Evolutionary conservation across 1,140 invertebrate species (phyloP).

Genomic region (Halictus rubicundus): DNA sequence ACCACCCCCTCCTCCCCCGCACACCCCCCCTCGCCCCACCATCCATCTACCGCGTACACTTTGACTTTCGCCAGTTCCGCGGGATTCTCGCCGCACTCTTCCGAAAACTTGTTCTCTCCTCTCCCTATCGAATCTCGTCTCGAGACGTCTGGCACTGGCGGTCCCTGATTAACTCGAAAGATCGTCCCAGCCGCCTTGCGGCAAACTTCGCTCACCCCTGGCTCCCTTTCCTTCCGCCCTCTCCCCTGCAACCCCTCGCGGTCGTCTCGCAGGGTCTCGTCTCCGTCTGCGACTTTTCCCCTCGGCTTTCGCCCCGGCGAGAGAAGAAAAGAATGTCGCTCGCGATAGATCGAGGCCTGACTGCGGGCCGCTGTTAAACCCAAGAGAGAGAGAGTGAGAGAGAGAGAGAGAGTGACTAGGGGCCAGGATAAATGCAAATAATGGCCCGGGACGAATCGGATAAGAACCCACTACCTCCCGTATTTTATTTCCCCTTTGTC

Average conservation of each 20-base stretch:
- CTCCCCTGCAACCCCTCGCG: constrained; percentile 14
- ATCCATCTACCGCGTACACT: constrained; percentile 9
- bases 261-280: not conserved
- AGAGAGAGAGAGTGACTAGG: not conserved
- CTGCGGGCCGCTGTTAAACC: not conserved
- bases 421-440: constrained; percentile 60
- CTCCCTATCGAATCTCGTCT: constrained; percentile 57
- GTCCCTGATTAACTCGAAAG: constrained; percentile 72
- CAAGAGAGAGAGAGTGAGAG: too few relatives aligned
- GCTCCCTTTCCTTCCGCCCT: constrained; percentile 5
- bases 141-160: constrained; percentile 72
- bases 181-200: constrained; percentile 52
- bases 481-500: constrained; percentile 54
- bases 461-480: constrained; percentile 44
- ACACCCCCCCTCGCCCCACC: too few relatives aligned
- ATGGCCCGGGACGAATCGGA: constrained; percentile 54
- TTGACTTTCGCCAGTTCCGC: constrained; percentile 29
- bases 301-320: constrained; percentile 5
- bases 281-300: constrained; percentile 14
- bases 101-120: constrained; percentile 43
- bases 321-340: constrained; percentile 54
- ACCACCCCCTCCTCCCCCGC: not conserved
- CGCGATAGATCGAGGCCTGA: constrained; percentile 38
- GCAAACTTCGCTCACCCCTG: constrained; percentile 9
- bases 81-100: constrained; percentile 35